phyloP scores from a whole-genome alignment of 2,797 vertebrate species.

The Gypaetus barbatus region DNA sequence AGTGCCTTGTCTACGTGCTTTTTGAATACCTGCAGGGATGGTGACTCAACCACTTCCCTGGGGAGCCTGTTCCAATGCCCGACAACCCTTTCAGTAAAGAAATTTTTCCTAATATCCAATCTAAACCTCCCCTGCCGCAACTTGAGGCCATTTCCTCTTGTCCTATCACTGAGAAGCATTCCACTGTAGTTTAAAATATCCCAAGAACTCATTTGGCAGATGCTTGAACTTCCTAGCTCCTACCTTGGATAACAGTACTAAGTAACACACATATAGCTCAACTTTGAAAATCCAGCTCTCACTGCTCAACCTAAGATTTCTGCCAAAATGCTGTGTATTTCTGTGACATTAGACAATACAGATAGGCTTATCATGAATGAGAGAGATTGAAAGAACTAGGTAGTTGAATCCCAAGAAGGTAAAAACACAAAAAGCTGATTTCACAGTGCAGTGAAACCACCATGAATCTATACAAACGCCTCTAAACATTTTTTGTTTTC shows the following conservation, averaged over 20 bases:
- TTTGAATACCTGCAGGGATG: too few relatives aligned
- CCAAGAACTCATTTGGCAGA: not conserved
- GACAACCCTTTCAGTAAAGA: too few relatives aligned
- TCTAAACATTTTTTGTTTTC: not conserved
- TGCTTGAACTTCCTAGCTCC: not conserved
- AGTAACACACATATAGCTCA: not conserved
- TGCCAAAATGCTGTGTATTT: not conserved
- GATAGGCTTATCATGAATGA: not conserved
- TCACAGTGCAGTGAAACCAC: not conserved
- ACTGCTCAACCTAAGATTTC: not conserved
- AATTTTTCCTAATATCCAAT: too few relatives aligned
- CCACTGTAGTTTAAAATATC: not conserved
- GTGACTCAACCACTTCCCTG: too few relatives aligned
- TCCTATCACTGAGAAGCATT: not conserved
- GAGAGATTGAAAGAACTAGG: not conserved
- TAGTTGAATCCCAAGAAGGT: not conserved
- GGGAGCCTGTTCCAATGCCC: too few relatives aligned
- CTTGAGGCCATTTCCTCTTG: too few relatives aligned
- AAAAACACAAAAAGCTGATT: not conserved
- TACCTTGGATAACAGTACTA: not conserved
- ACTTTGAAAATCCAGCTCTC: not conserved
- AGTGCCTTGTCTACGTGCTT: too few relatives aligned
- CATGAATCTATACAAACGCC: fast-evolving
- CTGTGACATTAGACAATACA: not conserved
- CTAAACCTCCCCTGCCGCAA: too few relatives aligned